Conservation (phyloP, 2,888 invertebrate species). For the Xiphydria camelus region DNA sequence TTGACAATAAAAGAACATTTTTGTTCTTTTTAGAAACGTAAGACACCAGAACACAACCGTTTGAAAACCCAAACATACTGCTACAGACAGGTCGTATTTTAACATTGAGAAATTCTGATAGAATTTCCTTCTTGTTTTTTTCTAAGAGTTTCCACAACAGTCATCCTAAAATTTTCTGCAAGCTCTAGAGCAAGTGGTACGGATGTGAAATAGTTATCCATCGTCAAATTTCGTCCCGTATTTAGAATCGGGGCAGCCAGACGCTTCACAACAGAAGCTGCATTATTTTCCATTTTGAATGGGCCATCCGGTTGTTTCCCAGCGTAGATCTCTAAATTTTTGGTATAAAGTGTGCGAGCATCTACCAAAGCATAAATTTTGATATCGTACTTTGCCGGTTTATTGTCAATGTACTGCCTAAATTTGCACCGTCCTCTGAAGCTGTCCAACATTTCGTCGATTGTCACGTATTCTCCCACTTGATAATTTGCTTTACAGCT, state of each 20-base stretch:
- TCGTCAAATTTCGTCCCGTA: conserved; percentile 33
- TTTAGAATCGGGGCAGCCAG: conserved; percentile 31
- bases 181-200: conserved; percentile 31
- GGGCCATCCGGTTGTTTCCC: conserved; percentile 36
- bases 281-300: conserved; percentile 30
- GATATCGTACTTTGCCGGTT: conserved; percentile 24
- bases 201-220: conserved; percentile 40
- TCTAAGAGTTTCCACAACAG: too few relatives aligned
- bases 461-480: conserved; percentile 10
- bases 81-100: conserved; percentile 10
- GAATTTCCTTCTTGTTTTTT: conserved; percentile 29
- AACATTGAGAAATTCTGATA: conserved; percentile 16
- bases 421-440: conserved; percentile 19
- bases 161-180: conserved; percentile 19
- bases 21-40: conserved; percentile 36
- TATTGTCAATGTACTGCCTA: too few relatives aligned
- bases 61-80: conserved; percentile 16
- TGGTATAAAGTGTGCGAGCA: conserved; percentile 19
- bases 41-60: conserved; percentile 23
- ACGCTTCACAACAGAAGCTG: conserved; percentile 32
- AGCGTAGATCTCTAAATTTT: too few relatives aligned
- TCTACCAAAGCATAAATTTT: conserved; percentile 23
- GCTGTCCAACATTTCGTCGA: conserved; percentile 19
- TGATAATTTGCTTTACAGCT: conserved; percentile 15
- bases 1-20: conserved; percentile 22